A percentile compares a stretch with the other conserved stretches of the same genome.
These are phyloP conservation scores for Percopsis transmontana DNA, from an alignment of 2,113 vertebrate species.

Conservation along the genomic window DNA sequence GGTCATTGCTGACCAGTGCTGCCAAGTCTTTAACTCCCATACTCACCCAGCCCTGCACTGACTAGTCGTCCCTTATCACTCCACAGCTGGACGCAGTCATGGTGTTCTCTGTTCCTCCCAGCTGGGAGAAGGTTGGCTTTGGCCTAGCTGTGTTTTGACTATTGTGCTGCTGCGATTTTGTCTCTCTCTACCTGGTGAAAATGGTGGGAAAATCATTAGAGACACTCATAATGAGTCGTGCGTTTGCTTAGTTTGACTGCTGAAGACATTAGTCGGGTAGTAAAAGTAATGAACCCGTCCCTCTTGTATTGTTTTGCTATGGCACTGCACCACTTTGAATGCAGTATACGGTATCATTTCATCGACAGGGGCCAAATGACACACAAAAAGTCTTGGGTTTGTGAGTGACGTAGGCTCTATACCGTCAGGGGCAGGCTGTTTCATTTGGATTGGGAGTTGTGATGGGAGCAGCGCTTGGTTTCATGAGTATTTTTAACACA, in stretches of 20 bases:
- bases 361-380: neutral
- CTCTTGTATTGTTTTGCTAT: conserved; percentile 4
- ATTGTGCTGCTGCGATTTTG: neutral
- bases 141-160: neutral
- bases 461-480: conserved; percentile 37
- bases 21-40: conserved; percentile 27
- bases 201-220: neutral
- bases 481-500: conserved; percentile 60
- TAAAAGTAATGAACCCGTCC: neutral
- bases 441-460: conserved; percentile 20
- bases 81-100: conserved; percentile 18
- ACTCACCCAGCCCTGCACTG: conserved; percentile 16
- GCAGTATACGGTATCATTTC: conserved; percentile 9
- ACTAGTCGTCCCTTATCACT: conserved; percentile 38
- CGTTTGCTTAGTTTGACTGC: neutral
- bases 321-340: conserved; percentile 20
- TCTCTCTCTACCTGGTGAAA: neutral
- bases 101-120: conserved; percentile 6
- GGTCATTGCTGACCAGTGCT: conserved; percentile 17
- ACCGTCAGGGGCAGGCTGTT: conserved; percentile 25
- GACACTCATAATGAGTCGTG: neutral
- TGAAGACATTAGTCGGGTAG: too few species aligned
- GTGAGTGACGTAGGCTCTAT: conserved; percentile 1
- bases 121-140: neutral
- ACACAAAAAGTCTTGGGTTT: conserved; percentile 12